phyloP scores from a whole-genome alignment of 2,888 invertebrate genomes.

The Brenthis hecate region DNA sequence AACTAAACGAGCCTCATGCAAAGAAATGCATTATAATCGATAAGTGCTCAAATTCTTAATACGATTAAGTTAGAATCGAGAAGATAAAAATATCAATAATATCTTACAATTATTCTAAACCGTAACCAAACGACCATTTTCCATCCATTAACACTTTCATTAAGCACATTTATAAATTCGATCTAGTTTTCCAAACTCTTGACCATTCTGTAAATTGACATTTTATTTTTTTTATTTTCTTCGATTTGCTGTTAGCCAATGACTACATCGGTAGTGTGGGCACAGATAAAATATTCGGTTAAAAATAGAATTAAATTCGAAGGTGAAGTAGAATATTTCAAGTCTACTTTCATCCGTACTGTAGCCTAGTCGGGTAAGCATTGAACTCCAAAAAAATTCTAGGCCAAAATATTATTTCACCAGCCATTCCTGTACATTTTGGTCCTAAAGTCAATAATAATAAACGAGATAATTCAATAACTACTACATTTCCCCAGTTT shows the following conservation, averaged over 20 bases:
- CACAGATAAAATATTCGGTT: not conserved
- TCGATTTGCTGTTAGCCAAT: not conserved
- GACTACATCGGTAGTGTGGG: not conserved
- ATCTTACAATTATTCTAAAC: slow-evolving; percentile 4
- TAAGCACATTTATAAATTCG: slow-evolving; percentile 31
- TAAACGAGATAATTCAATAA: too few species aligned
- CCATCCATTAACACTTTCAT: slow-evolving; percentile 19
- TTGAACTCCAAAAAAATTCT: too few species aligned
- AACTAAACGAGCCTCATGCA: slow-evolving; percentile 10
- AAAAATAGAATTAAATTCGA: not conserved
- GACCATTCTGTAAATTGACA: slow-evolving; percentile 16
- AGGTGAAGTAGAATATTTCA: too few species aligned
- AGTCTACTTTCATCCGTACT: too few species aligned
- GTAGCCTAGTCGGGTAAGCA: too few species aligned
- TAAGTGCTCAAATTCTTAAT: slow-evolving; percentile 19
- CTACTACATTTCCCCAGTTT: too few species aligned
- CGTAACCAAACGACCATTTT: not conserved
- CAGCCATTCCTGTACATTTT: too few species aligned
- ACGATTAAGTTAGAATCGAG: slow-evolving; percentile 12
- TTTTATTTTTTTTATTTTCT: slow-evolving; percentile 5
- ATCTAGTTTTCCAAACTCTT: slow-evolving; percentile 16
- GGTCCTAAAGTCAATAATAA: too few species aligned
- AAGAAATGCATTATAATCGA: slow-evolving; percentile 3
- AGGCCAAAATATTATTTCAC: too few species aligned
- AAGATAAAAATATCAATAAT: slow-evolving; percentile 13